Base-by-base conservation (phyloP, 2,797 vertebrate genomes). In the Xenentodon cancila region DNA sequence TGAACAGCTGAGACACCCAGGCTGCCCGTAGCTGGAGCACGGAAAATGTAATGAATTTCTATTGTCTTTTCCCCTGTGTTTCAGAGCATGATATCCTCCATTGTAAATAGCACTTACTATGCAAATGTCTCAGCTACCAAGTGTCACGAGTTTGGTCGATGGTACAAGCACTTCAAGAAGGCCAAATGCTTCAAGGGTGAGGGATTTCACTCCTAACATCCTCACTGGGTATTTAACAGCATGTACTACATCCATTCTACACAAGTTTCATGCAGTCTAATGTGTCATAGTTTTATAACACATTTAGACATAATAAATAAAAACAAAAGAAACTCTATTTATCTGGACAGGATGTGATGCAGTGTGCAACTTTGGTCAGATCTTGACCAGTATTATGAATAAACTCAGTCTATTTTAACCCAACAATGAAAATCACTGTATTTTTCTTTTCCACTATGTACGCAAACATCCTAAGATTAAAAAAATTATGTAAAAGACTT, bases 81-180 rank as follows among this genome's bases (percentile, higher is more conserved):
- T 80, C 93, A 97, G 96, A 97, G 96, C 90, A 98, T 97, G 97
- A 98, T 98, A 92, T 97, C 97, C 81, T 98, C 97, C 88, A 97
- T 98, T 93, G 96, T 97, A 92, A 98, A 97, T 94, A 97, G 96
- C 93, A 97, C 96, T 93, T 97, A 97, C 95, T 98, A 98, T 95
- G 96, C 96, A 96, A 98, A 97, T 90, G 97, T 97, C 86, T 97
- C 97, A 68, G 94, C 96, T 90, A 94, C 96, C 93, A 98, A 98
- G 95, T 98, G 97, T 94, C 96, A 97, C 78, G 97, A 98, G 95
- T 98, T 98, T 92, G 96, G 96, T 88, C 95, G 96, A 87, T 98
- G 97, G 97, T 98, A 97, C 94, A 97, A 97, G 93, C 95, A 97
- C 94, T 97, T 97, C 95, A 98, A 96, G 94, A 97, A 95, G 93